Evolutionary conservation across 2,888 invertebrate genomes (phyloP), one percentile per base, ranked within the genome.

Genomic region (Hyalella azteca): DNA sequence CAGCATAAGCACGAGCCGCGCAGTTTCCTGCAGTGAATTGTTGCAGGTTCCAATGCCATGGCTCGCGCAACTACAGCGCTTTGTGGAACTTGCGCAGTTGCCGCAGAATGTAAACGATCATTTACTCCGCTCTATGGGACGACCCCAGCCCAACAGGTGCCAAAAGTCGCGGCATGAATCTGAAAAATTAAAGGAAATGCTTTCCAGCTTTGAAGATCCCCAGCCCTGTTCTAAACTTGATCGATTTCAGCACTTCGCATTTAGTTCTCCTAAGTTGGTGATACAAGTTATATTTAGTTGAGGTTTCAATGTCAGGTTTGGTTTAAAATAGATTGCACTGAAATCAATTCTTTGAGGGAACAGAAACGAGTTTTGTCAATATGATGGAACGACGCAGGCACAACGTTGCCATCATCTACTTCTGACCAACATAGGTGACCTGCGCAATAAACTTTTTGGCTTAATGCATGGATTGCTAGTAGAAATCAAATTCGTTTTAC

Each of bases 1-100:
- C 26, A 9, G 29, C 11, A 26, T 7, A 22, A 11, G 54, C 54
- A 7, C 2, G 54, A 22, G 19, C 54, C 22, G 54, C 22, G 54
- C n/a, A 49, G 9, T 22, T 54, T 54, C 29, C 5, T 13, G 26
- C 26, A 29, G 22, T 54, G 54, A 54, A 54, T 26, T 54, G 29
- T 54, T 29, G 54, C 26, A 54, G 29, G 54, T 54, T 54, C 29
- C 26, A 9, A 54, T 26, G 54, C 54, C 54, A 54, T 26, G 54
- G 5, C 54, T 54, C 54, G 22, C 22, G 54, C 54, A 54, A 54
- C 54, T 54, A 54, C 54, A 54, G 29, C 54, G 26, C 54, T 54
- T 54, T 54, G 54, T 22, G 29, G 26, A 54, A 54, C 54, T 54
- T 54, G 54, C 54, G 54, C 54, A 54, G 29, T 54, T 54, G 54